A percentile compares a stretch with the other conserved stretches of the same genome.
Evolutionary conservation across 1,140 invertebrate species (phyloP).

Genomic region (Zelostemma sp.): DNA sequence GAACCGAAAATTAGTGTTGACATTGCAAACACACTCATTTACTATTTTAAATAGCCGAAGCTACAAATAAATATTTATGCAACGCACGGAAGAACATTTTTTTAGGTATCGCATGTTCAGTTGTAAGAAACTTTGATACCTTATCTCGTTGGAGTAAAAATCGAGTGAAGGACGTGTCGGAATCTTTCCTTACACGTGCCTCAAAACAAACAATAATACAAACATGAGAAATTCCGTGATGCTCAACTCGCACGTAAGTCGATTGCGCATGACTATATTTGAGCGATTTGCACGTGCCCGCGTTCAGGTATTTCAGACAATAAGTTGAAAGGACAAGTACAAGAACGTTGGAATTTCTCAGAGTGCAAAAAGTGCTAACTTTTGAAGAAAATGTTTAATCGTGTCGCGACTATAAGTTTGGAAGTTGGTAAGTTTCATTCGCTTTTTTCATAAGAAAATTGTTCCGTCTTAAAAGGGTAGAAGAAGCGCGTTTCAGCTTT

Average conservation of each 20-base stretch:
- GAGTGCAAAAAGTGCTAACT: neutral
- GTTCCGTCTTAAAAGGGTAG: too few species aligned
- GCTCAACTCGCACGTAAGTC: neutral
- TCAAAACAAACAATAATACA: too few species aligned
- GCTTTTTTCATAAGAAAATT: neutral
- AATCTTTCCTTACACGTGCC: neutral
- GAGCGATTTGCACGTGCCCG: constrained; percentile 28
- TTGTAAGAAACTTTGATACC: neutral
- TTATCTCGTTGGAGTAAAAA: neutral
- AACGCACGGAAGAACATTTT: too few species aligned
- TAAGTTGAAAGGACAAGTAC: constrained; percentile 9
- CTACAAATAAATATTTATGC: too few species aligned
- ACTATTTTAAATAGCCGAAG: too few species aligned
- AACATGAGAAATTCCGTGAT: too few species aligned
- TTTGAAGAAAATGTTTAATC: constrained; percentile 5
- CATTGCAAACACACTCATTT: too few species aligned
- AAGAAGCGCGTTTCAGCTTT: too few species aligned
- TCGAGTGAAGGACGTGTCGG: neutral
- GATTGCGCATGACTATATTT: constrained; percentile 50
- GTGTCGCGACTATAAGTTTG: neutral
- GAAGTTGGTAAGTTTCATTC: neutral
- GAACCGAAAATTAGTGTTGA: too few species aligned
- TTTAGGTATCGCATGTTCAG: too few species aligned
- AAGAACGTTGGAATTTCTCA: neutral
- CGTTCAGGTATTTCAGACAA: constrained; percentile 15